phyloP scores from a whole-genome alignment of 37 sponge, comb jelly and placozoan species.

The Cliona cf. orientalis region DNA sequence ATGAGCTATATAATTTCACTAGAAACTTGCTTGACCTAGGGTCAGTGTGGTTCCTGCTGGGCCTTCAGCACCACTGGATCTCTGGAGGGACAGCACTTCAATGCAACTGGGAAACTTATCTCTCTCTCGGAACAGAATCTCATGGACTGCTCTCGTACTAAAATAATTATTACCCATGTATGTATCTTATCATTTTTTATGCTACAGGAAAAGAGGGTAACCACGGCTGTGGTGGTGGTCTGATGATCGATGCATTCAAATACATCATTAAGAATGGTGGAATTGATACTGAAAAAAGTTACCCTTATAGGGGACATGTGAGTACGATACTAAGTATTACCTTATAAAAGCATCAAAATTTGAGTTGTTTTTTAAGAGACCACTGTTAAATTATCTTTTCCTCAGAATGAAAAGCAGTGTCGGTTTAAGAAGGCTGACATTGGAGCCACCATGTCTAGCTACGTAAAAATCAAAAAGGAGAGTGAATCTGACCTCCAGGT shows the following conservation, averaged over 20 bases:
- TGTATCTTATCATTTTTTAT: no score
- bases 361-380: background rate
- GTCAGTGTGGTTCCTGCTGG: constrained; percentile 86
- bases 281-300: constrained; percentile 79
- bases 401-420: constrained; percentile 60
- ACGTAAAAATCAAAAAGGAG: constrained; percentile 42
- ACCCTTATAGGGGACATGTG: constrained; percentile 71
- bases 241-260: constrained; percentile 64
- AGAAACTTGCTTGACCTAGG: constrained; percentile 18
- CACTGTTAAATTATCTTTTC: background rate
- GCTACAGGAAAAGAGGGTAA: constrained; percentile 79
- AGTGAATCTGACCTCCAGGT: constrained; percentile 77
- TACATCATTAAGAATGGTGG: constrained; percentile 83
- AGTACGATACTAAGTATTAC: background rate
- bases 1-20: background rate
- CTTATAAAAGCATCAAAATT: background rate
- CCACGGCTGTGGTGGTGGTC: constrained; percentile 81
- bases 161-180: background rate
- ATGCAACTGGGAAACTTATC: constrained; percentile 63
- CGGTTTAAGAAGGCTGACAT: constrained; percentile 36
- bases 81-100: constrained; percentile 79
- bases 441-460: constrained; percentile 74
- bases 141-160: constrained; percentile 79
- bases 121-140: constrained; percentile 88
- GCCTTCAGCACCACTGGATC: constrained; percentile 87